phyloP scores from a whole-genome alignment of 2,888 invertebrate species.

The Melinaea menophilus region DNA sequence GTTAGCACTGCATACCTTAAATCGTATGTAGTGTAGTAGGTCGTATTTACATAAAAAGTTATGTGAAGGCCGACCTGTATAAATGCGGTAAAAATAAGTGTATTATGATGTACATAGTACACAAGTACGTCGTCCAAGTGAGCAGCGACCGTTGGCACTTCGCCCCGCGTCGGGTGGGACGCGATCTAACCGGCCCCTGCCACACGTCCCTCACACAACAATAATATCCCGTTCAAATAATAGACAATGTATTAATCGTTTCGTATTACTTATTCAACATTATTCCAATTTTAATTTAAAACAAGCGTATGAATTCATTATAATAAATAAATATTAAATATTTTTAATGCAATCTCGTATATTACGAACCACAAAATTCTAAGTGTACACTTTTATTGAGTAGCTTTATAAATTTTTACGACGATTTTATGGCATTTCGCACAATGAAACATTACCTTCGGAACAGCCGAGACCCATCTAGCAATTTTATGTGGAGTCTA shows the following conservation, averaged over 20 bases:
- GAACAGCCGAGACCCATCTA: slow-evolving; percentile 42
- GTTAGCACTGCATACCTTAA: slow-evolving; percentile 7
- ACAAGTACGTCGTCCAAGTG: slow-evolving; percentile 18
- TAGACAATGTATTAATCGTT: not conserved
- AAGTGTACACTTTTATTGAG: slow-evolving; percentile 66
- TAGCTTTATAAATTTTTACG: slow-evolving; percentile 69
- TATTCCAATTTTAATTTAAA: not conserved
- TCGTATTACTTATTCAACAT: not conserved
- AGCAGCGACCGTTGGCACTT: slow-evolving; percentile 47
- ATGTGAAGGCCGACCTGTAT: slow-evolving; percentile 16
- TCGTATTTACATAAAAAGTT: slow-evolving; percentile 16
- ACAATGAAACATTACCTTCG: slow-evolving; percentile 62
- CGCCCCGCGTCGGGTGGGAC: slow-evolving; percentile 45
- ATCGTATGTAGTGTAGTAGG: slow-evolving; percentile 7
- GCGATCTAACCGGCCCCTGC: slow-evolving; percentile 42
- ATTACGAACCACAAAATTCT: slow-evolving; percentile 60
- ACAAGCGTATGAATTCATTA: slow-evolving; percentile 3
- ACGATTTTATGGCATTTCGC: slow-evolving; percentile 64
- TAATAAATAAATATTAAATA: not conserved
- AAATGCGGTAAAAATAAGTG: slow-evolving; percentile 19
- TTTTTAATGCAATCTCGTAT: slow-evolving; percentile 30
- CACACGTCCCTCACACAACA: slow-evolving; percentile 29
- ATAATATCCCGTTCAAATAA: slow-evolving; percentile 26
- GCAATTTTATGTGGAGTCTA: slow-evolving; percentile 52
- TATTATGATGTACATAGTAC: slow-evolving; percentile 5